Conservation (phyloP, 2,113 vertebrate genomes). For the Rhizomys pruinosus region DNA sequence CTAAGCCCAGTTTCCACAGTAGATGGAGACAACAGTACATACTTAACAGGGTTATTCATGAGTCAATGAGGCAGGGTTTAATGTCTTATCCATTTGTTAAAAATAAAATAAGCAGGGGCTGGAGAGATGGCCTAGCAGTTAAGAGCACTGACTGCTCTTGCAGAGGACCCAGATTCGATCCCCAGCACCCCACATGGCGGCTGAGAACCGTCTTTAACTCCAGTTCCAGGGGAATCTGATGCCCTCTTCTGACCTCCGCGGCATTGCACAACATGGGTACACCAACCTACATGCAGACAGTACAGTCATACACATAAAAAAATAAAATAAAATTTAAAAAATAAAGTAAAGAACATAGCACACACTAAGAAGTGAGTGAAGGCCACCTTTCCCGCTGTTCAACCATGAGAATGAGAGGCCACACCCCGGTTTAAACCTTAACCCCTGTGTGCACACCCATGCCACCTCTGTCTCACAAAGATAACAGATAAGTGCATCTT, state of each 20-base stretch:
- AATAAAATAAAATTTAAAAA: too few relatives aligned
- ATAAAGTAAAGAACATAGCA: not conserved
- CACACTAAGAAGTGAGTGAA: not conserved
- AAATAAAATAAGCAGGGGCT: not conserved
- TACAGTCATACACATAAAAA: too few relatives aligned
- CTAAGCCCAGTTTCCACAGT: not conserved
- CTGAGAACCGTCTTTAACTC: too few relatives aligned
- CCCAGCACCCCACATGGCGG: too few relatives aligned
- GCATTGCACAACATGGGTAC: too few relatives aligned
- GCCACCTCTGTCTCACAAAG: not conserved
- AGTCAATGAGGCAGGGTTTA: slow-evolving; percentile 27
- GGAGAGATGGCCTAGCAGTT: too few relatives aligned
- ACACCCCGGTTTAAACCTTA: not conserved
- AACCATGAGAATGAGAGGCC: slow-evolving; percentile 46
- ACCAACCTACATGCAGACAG: too few relatives aligned
- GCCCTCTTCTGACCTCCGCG: too few relatives aligned
- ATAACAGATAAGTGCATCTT: not conserved
- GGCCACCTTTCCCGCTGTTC: not conserved
- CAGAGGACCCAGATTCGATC: too few relatives aligned
- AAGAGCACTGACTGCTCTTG: too few relatives aligned
- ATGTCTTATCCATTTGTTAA: not conserved
- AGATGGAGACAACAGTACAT: not conserved
- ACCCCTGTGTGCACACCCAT: not conserved
- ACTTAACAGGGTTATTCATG: not conserved
- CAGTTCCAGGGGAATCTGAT: too few relatives aligned